Evolutionary conservation across 2,797 vertebrate genomes (phyloP).

Genomic region (Lutjanus campechanus): DNA sequence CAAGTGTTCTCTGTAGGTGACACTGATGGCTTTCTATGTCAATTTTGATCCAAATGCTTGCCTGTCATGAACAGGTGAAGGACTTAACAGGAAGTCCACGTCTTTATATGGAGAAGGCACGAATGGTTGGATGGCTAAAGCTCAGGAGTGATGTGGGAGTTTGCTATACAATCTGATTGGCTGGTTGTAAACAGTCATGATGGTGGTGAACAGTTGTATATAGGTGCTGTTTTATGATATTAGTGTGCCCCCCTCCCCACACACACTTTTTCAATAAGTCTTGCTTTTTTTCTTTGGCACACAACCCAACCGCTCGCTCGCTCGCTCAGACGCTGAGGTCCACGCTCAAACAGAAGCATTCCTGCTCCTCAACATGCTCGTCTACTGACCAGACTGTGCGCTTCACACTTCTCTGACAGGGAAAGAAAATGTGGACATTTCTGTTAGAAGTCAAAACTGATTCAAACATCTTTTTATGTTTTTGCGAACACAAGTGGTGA

Average conservation of each 20-base stretch:
- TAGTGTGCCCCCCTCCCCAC: background rate
- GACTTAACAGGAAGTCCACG: conserved; percentile 25
- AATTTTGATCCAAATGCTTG: conserved; percentile 53
- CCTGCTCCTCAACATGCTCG: background rate
- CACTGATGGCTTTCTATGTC: conserved; percentile 63
- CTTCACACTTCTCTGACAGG: background rate
- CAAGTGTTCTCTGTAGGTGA: conserved; percentile 56
- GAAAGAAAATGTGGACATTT: conserved; percentile 2
- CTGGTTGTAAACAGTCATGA: conserved; percentile 64
- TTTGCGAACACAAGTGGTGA: background rate
- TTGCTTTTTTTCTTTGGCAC: conserved; percentile 67
- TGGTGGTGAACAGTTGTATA: conserved; percentile 27
- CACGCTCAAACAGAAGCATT: background rate
- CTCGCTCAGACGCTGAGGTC: background rate
- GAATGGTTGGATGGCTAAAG: conserved; percentile 87
- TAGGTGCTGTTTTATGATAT: conserved; percentile 11
- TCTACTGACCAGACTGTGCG: background rate
- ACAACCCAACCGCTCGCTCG: background rate
- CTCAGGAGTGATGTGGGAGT: conserved; percentile 69
- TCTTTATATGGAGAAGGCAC: conserved; percentile 83
- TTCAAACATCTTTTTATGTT: background rate
- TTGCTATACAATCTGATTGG: conserved; percentile 60
- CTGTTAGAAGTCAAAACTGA: background rate
- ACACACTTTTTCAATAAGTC: conserved; percentile 8
- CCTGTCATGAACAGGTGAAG: conserved; percentile 39